These are phyloP conservation scores for Machaerirhynchus nigripectus DNA, from an alignment of 2,113 vertebrate genomes.

Conservation along the genomic window DNA sequence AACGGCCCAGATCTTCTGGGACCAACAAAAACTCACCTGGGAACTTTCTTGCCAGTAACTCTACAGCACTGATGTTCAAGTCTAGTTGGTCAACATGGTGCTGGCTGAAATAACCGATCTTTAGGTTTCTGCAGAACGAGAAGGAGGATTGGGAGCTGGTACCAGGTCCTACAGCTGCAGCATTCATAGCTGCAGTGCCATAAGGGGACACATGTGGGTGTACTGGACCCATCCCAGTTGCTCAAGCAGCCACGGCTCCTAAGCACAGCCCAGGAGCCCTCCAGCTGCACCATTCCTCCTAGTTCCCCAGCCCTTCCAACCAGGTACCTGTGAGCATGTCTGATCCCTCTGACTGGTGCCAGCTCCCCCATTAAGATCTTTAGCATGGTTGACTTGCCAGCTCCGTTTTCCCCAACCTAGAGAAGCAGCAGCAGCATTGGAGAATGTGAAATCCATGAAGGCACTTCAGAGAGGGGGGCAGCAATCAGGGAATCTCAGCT, in stretches of 20 bases:
- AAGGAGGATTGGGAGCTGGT: not conserved
- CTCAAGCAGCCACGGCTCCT: not conserved
- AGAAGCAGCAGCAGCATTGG: not conserved
- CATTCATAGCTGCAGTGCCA: not conserved
- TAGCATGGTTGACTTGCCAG: conserved; percentile 93
- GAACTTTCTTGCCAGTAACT: conserved; percentile 90
- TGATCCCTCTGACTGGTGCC: conserved; percentile 82
- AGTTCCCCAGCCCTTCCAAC: not conserved
- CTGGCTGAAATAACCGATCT: conserved; percentile 97
- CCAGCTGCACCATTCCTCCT: not conserved
- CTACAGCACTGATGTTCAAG: conserved; percentile 91
- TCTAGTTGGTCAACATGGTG: conserved; percentile 97
- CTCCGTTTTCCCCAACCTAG: conserved; percentile 95
- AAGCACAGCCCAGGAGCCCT: not conserved
- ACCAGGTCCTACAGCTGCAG: not conserved
- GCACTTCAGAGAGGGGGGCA: rapidly evolving
- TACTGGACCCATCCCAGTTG: not conserved
- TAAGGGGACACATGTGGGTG: not conserved
- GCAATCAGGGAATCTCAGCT: not conserved
- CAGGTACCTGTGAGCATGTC: conserved; percentile 89
- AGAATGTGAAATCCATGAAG: not conserved
- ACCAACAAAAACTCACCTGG: conserved; percentile 77
- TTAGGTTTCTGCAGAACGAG: conserved; percentile 83
- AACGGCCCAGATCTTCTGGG: too few species aligned
- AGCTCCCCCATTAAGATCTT: conserved; percentile 96